Conservation (phyloP, 1,140 invertebrate species). For the Drosophila trapezifrons region DNA sequence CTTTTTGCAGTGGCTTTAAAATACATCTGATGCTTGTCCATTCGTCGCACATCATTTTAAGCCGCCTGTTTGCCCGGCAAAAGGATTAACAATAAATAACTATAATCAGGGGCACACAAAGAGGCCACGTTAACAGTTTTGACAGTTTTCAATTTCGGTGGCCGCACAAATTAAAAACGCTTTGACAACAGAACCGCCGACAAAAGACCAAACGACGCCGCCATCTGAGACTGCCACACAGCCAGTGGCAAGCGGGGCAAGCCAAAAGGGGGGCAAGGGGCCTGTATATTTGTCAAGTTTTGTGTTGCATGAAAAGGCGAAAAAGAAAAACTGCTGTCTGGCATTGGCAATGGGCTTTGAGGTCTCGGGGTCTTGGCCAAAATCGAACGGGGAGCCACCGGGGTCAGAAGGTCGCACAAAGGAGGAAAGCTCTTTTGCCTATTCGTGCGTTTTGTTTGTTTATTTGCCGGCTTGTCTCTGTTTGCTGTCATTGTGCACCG, state of each 20-base stretch:
- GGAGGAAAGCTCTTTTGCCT: constrained; percentile 50
- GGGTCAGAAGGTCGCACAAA: constrained; percentile 40
- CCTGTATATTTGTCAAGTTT: constrained; percentile 41
- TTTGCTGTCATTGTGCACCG: constrained; percentile 47
- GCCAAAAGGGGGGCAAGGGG: constrained; percentile 5
- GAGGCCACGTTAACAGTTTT: constrained; percentile 70
- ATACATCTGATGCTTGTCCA: background rate
- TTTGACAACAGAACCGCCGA: constrained; percentile 34
- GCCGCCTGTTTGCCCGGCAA: background rate
- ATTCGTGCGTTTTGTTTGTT: constrained; percentile 67
- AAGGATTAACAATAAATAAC: constrained; percentile 48
- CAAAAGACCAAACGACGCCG: constrained; percentile 65
- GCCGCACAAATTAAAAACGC: constrained; percentile 70
- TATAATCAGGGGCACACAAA: constrained; percentile 31
- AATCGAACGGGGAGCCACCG: constrained; percentile 12
- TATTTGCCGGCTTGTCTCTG: constrained; percentile 48
- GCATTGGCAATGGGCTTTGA: constrained; percentile 34
- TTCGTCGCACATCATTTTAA: background rate
- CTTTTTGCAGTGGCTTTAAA: background rate
- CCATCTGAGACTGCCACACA: constrained; percentile 56
- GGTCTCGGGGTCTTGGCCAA: constrained; percentile 35
- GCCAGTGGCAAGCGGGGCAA: constrained; percentile 8
- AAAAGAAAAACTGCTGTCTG: constrained; percentile 60
- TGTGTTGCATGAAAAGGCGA: constrained; percentile 35
- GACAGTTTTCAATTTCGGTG: constrained; percentile 76